Percentiles rank a stretch among this genome's conserved stretches.
phyloP scores from a whole-genome alignment of 2,797 vertebrate genomes.

The Cuculus canorus region DNA sequence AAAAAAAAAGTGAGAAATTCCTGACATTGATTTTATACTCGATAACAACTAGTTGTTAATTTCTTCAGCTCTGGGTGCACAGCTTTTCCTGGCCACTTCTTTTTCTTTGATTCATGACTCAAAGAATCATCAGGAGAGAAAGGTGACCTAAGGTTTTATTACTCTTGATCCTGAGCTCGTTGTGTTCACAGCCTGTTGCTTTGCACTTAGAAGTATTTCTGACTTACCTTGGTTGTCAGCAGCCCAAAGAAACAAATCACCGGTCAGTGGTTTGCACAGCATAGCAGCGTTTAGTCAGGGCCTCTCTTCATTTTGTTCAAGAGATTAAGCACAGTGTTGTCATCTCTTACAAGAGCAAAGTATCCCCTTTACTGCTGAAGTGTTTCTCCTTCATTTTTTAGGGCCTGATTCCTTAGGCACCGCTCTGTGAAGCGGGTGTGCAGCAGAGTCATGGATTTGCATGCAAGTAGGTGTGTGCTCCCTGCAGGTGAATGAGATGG shows the following conservation, averaged over 20 bases:
- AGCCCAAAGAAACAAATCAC: neutral
- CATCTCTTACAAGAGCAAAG: neutral
- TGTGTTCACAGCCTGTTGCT: neutral
- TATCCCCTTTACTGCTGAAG: neutral
- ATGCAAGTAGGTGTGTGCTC: rapidly evolving
- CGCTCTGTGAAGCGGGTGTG: rapidly evolving
- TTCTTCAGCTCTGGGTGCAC: constrained; percentile 35
- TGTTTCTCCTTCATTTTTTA: neutral
- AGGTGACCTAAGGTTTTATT: constrained; percentile 43
- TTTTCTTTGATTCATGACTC: constrained; percentile 22
- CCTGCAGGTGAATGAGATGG: neutral
- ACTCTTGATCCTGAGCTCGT: neutral
- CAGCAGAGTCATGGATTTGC: neutral
- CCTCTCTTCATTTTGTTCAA: neutral
- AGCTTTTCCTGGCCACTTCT: constrained; percentile 10
- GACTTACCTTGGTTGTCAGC: constrained; percentile 2
- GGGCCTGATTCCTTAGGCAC: neutral
- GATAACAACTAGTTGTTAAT: constrained; percentile 59
- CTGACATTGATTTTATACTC: constrained; percentile 50
- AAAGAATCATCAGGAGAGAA: neutral
- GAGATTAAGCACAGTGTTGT: neutral
- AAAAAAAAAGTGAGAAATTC: constrained; percentile 26
- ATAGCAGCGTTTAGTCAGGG: neutral
- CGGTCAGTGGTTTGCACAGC: neutral
- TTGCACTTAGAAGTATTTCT: neutral